Evolutionary conservation across 2,888 invertebrate genomes (phyloP), one percentile per base, ranked within the genome.

Genomic region (Eubasilissa splendida): DNA sequence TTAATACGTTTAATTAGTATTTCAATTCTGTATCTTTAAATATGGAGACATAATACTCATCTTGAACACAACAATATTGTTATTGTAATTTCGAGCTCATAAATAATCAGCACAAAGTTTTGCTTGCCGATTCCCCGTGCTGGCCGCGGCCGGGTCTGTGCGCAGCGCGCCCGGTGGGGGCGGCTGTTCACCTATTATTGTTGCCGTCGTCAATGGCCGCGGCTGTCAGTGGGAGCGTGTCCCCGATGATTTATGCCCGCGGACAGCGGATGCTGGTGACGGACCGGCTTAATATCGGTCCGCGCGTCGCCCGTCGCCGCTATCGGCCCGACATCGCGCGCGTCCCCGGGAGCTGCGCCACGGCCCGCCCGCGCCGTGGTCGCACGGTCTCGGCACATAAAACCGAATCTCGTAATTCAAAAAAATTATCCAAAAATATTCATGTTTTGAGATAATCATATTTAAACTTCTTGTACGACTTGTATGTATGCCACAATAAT

Each of bases 221-320:
- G 74, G 81, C 83, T 83, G 83, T 81, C 83, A 76, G 59, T 75
- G 52, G 83, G 76, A 83, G 81, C 81, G 81, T 83, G 83, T 79
- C 83, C 73, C 58, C 60, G 70, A 83, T 83, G 83, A 83, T 83
- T 81, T 77, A 83, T 83, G 76, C 56, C 22, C 63, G 68, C 77
- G 83, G 59, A 75, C 73, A 63, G 65, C 82, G 82, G 82, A 82
- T 81, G 83, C 76, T 59, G 83, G 42, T 81, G 83, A 83, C 83
- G 79, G 80, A 60, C 80, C 76, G 82, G 77, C 80, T 80, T 80
- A 80, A 80, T 82, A 80, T 82, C 73, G 80, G 80, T 63, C 66
- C 65, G 58, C n/a, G 58, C n/a, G 52, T 53, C 10, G 60, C 31
- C 31, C 31, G 5, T 70, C 60, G 10, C 31, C 11, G 31, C 52